Conservation (phyloP, 2,888 invertebrate species). For the Liopterus haemorrhoidalis region DNA sequence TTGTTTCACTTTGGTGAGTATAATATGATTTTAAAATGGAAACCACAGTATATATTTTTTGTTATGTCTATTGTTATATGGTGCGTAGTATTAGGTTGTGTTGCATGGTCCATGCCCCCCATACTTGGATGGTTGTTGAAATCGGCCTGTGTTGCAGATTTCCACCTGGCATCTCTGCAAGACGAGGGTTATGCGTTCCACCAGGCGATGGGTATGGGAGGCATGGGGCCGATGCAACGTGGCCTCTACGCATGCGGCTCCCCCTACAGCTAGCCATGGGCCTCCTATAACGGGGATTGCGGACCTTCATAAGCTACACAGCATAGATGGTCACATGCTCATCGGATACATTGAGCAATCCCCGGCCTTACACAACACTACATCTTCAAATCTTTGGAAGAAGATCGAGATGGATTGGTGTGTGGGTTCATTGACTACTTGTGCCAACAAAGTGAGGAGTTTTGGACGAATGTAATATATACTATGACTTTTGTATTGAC, state of each 20-base stretch:
- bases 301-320: constrained; percentile 46
- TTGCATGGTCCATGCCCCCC: not conserved
- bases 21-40: no score
- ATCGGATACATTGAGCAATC: constrained; percentile 45
- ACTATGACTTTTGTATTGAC: no score
- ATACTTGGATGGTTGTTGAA: not conserved
- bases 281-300: constrained; percentile 50
- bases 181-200: constrained; percentile 51
- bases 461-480: no score
- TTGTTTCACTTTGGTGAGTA: no score
- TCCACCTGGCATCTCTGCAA: constrained; percentile 50
- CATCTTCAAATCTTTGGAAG: no score
- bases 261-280: constrained; percentile 52
- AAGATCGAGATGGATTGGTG: no score
- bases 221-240: constrained; percentile 49
- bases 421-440: no score
- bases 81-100: not conserved
- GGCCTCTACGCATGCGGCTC: constrained; percentile 49
- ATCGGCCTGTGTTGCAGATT: constrained; percentile 51
- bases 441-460: no score
- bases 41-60: no score
- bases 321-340: constrained; percentile 30
- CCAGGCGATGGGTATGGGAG: constrained; percentile 50
- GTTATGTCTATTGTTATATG: not conserved
- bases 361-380: no score